Conservation (phyloP, 2,797 vertebrate species). For the Liparis tanakae region DNA sequence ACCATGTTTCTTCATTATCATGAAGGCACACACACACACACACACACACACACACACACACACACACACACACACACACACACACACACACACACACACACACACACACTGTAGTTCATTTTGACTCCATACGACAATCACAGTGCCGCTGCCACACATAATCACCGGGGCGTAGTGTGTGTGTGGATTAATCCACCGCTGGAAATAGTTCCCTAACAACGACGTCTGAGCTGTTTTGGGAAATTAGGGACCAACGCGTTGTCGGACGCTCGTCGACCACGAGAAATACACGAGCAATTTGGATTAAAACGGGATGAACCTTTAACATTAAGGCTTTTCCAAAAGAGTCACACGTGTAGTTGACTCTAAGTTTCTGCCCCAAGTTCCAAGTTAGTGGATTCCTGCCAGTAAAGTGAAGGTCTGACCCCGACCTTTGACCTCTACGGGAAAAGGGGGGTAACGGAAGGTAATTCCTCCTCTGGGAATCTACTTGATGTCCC, state of each 20-base stretch:
- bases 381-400: neutral
- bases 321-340: slow-evolving; percentile 3
- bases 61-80: neutral
- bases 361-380: rapidly evolving
- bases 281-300: neutral
- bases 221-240: neutral
- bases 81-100: neutral
- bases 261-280: neutral
- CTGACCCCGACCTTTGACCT: slow-evolving; percentile 39
- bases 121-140: neutral
- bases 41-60: too few relatives aligned
- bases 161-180: too few relatives aligned
- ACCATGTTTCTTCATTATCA: neutral
- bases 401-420: neutral
- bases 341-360: neutral
- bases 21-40: neutral
- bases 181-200: neutral
- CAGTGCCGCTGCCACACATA: neutral
- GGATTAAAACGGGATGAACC: neutral
- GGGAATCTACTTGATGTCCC: slow-evolving; percentile 22
- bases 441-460: neutral
- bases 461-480: slow-evolving; percentile 11
- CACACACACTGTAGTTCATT: neutral
- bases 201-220: neutral
- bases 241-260: neutral